Percentiles rank a stretch among this genome's conserved stretches.
phyloP scores from a whole-genome alignment of 2,797 vertebrate species.

The Coccyzus lansbergi region DNA sequence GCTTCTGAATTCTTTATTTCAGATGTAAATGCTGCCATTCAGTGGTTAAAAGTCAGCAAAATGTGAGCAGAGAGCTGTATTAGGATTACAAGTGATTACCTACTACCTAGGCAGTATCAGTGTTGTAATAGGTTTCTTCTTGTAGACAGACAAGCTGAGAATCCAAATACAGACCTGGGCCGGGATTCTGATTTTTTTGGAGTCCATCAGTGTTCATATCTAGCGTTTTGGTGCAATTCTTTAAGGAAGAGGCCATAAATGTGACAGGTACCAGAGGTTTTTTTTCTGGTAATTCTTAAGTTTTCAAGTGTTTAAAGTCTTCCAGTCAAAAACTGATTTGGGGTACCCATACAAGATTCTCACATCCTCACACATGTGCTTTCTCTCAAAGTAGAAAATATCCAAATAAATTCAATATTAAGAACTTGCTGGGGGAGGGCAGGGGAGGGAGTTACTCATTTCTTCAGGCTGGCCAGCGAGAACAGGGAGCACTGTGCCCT shows the following conservation, averaged over 20 bases:
- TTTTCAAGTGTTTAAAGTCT: background rate
- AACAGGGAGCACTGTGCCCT: background rate
- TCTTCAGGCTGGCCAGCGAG: background rate
- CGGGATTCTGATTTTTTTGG: background rate
- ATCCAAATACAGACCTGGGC: background rate
- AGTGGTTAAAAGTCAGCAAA: constrained; percentile 26
- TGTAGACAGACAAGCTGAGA: background rate
- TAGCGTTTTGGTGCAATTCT: background rate
- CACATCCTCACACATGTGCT: background rate
- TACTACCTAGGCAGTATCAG: constrained; percentile 20
- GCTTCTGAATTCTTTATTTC: background rate
- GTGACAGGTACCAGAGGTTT: background rate
- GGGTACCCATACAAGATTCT: background rate
- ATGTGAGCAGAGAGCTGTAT: background rate
- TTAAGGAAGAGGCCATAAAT: background rate
- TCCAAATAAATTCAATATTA: background rate
- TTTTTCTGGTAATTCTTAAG: background rate
- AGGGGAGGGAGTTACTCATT: background rate
- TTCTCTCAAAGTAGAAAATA: background rate
- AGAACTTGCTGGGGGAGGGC: background rate
- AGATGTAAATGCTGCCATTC: background rate
- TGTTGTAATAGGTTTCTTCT: constrained; percentile 42
- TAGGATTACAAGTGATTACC: constrained; percentile 67
- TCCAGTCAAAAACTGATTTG: background rate
- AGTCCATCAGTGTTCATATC: background rate